Evolutionary conservation across 1,140 invertebrate species (phyloP).

Genomic region (Diprion similis): DNA sequence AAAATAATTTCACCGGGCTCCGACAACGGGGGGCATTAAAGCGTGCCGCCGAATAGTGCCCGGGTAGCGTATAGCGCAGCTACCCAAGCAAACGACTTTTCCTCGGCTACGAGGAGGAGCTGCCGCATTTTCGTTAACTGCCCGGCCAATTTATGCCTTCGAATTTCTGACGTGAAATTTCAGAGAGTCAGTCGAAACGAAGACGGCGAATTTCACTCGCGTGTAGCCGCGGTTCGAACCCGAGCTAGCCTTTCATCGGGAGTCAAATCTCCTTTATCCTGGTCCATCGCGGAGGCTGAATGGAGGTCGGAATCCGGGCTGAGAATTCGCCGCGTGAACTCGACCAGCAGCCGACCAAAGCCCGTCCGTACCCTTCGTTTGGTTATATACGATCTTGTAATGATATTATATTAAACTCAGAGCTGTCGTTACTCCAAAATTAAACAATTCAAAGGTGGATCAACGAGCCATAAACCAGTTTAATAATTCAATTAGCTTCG

Average conservation of each 20-base stretch:
- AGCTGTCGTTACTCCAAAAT: slow-evolving; percentile 7
- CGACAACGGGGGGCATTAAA: neutral
- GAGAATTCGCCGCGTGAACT: slow-evolving; percentile 3
- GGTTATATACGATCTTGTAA: slow-evolving; percentile 2
- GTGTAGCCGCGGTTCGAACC: too few relatives aligned
- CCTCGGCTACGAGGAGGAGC: too few relatives aligned
- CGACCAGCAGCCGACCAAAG: neutral
- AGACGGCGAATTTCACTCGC: too few relatives aligned
- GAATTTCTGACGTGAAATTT: too few relatives aligned
- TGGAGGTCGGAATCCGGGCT: neutral
- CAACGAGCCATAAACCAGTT: slow-evolving; percentile 17
- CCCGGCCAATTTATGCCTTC: too few relatives aligned
- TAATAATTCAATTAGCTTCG: slow-evolving; percentile 15
- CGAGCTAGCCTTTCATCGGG: too few relatives aligned
- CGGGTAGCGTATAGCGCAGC: too few relatives aligned
- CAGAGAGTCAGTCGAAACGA: too few relatives aligned
- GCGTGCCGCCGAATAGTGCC: slow-evolving; percentile 1
- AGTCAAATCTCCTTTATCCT: too few relatives aligned
- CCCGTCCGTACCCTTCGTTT: neutral
- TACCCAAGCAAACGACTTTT: too few relatives aligned
- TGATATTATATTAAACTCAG: slow-evolving; percentile 12
- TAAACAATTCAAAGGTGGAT: slow-evolving; percentile 17
- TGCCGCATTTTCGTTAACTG: too few relatives aligned
- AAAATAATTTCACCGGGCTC: slow-evolving; percentile 9
- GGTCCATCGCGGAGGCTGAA: neutral